Base-by-base conservation (phyloP, 2,797 vertebrate genomes). In the Cetoscarus ocellatus region DNA sequence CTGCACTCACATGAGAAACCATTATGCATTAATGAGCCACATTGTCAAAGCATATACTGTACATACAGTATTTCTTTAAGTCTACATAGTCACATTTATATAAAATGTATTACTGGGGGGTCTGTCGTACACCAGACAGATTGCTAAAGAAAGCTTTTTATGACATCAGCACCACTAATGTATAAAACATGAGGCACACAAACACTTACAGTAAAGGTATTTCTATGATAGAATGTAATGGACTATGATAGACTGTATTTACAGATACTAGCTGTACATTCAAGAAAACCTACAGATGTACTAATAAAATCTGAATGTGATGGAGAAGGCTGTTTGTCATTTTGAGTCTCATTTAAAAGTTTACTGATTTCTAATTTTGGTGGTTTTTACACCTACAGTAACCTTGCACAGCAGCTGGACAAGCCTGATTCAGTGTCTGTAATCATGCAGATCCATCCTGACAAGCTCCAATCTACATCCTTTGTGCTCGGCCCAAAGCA, bases 21-120 rank as follows among this genome's bases (percentile, higher is more conserved):
- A 77, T 90, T 86, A 91, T 88, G 87, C 91, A 89, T 90, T 66
- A 67, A 85, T 78, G 88, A 89, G 85, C 86, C 86, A 86, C 78
- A 71, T 49, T 70, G 79, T 88, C 43, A 39, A 68, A 68, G 69
- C 81, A 81, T 68, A 69, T 34, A 69, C 61, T 73, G 61, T 66
- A 62, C 63, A 61, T 44, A 39, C 76, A 70, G 67, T 82, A 75
- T 80, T 84, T 81, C 80, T 86, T 47, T 52, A 68, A 77, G 57
- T 82, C 68, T 67, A 68, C 50, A 77, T 83, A 67, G 69, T 88
- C 75, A 57, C 27, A 66, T 80, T 85, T 85, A 58, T 78, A 85
- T 72, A 12, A 53, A 70, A 67, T 34, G 45, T 34, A 43, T 50
- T 71, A 6, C 5, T 3, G 61, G 64, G 40, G 51, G 56, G 10